Evolutionary conservation across 1,140 invertebrate genomes (phyloP).

Genomic region (Microvelia longipes): DNA sequence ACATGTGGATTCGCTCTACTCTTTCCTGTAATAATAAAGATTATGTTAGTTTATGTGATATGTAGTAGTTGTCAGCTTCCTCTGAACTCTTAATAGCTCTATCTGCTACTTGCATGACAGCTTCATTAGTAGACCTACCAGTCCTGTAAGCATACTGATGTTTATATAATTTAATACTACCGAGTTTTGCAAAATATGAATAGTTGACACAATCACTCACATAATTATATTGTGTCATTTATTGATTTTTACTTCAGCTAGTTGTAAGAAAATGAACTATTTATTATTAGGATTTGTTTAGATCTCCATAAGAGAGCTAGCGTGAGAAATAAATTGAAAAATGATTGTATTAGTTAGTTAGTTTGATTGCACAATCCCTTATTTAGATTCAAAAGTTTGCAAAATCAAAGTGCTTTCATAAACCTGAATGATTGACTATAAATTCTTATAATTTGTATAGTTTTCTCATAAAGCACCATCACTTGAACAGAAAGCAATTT

Average conservation of each 20-base stretch:
- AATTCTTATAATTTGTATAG: too few species aligned
- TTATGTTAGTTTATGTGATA: conserved; percentile 37
- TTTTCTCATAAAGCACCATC: too few species aligned
- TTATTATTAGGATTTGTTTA: conserved; percentile 2
- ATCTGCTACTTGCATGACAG: not conserved
- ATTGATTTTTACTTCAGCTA: not conserved
- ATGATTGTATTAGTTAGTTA: too few species aligned
- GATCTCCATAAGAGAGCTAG: not conserved
- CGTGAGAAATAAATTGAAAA: too few species aligned
- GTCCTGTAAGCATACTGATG: not conserved
- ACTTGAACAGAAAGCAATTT: too few species aligned
- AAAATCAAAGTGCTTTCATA: too few species aligned
- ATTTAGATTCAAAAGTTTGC: too few species aligned
- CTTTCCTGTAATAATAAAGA: conserved; percentile 22
- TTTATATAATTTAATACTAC: not conserved
- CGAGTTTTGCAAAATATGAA: too few species aligned
- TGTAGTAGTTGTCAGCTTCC: not conserved
- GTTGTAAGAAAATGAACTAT: not conserved
- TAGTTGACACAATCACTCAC: too few species aligned
- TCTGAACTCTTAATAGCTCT: not conserved
- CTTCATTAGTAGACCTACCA: not conserved
- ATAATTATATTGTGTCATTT: not conserved
- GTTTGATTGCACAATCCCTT: too few species aligned
- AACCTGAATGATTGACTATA: too few species aligned
- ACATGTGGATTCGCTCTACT: too few species aligned